These are phyloP conservation scores for Drosophila lacicola DNA, from an alignment of 2,888 invertebrate species.

Conservation along the genomic window DNA sequence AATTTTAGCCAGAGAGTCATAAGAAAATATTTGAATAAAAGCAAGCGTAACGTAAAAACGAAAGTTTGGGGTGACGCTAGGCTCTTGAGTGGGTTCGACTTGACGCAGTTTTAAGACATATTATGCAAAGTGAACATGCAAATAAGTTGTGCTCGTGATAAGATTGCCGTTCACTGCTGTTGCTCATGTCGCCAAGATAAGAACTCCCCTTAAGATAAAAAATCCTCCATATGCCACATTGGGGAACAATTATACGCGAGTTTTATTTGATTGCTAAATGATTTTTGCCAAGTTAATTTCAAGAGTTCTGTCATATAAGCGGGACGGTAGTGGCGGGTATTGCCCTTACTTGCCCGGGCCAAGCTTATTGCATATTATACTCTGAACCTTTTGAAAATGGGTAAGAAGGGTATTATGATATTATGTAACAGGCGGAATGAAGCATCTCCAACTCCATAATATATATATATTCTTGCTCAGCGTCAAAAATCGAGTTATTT, in stretches of 20 bases:
- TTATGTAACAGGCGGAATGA: no score
- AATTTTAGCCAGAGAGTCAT: conserved; percentile 71
- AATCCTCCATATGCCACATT: conserved; percentile 69
- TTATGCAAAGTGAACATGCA: conserved; percentile 84
- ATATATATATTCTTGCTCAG: no score
- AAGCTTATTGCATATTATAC: no score
- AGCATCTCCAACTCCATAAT: no score
- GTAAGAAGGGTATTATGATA: no score
- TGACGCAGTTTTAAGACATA: conserved; percentile 68
- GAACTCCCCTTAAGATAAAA: conserved; percentile 17
- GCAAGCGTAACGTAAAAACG: conserved; percentile 47
- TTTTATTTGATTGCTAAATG: conserved; percentile 77
- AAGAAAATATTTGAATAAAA: conserved; percentile 78
- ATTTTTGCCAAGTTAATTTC: conserved; percentile 49
- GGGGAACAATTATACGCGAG: conserved; percentile 75
- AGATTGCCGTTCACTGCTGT: conserved; percentile 77
- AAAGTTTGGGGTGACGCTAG: conserved; percentile 34
- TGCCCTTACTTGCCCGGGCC: no score
- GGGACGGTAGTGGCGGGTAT: no score
- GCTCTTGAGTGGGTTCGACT: conserved; percentile 33
- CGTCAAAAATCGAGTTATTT: no score
- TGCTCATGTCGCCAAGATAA: conserved; percentile 36
- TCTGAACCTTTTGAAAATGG: no score
- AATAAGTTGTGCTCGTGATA: conserved; percentile 85
- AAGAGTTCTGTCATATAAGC: background rate